Conservation (phyloP, 92 coral and sea anemone species). For the Palythoa grandiflora region DNA sequence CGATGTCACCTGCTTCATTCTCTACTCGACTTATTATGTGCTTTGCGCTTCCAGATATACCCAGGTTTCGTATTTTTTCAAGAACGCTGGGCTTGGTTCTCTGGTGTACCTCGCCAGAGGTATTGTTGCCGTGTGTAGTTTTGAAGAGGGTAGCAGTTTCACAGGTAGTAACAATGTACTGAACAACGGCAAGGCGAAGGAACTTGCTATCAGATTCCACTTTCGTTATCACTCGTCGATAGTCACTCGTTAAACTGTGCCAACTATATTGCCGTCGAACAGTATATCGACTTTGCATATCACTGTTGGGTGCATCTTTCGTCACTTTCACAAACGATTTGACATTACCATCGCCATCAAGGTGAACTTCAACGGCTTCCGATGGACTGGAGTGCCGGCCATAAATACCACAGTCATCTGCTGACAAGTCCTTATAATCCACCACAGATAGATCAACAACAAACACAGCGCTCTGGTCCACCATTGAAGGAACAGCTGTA, state of each 20-base stretch:
- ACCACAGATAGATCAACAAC: conserved; percentile 58
- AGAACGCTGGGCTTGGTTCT: conserved; percentile 52
- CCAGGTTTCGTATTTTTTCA: conserved; percentile 28
- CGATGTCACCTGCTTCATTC: conserved; percentile 30
- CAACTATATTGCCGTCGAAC: conserved; percentile 54
- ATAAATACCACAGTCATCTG: conserved; percentile 69
- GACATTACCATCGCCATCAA: conserved; percentile 23
- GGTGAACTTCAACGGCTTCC: conserved; percentile 41
- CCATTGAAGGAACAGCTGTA: conserved; percentile 33
- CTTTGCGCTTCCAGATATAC: conserved; percentile 9
- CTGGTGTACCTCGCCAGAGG: conserved; percentile 6
- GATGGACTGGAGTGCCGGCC: conserved; percentile 60
- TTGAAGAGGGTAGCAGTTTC: conserved; percentile 1
- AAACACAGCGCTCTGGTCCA: conserved; percentile 60
- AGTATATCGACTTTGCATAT: conserved; percentile 16
- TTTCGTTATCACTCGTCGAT: conserved; percentile 26
- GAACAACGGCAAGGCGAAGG: conserved; percentile 48
- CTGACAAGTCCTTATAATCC: conserved; percentile 51
- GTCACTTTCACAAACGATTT: conserved; percentile 16
- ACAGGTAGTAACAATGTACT: conserved; percentile 25
- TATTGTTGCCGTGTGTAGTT: conserved; percentile 30
- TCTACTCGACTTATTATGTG: conserved; percentile 33
- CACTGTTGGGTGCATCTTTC: conserved; percentile 6
- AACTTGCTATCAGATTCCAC: conserved; percentile 34
- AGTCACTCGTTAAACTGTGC: conserved; percentile 37